phyloP scores from a whole-genome alignment of 2,113 vertebrate species.

The Sterrhoptilus dennistouni region DNA sequence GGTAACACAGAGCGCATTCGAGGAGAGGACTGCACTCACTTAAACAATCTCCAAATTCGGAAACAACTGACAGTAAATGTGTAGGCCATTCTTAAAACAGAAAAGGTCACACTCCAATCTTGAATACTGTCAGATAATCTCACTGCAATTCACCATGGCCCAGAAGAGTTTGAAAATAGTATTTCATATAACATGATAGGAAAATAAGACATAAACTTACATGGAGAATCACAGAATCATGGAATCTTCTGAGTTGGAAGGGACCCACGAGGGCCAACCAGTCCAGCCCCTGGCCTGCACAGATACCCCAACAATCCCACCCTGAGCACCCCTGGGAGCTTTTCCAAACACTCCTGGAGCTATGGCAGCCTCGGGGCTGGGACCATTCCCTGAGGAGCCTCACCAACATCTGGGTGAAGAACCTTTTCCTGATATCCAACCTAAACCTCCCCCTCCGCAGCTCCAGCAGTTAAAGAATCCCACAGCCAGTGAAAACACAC shows the following conservation, averaged over 20 bases:
- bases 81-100: neutral
- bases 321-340: accelerated
- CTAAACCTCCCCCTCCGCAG: neutral
- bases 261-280: neutral
- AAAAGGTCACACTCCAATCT: neutral
- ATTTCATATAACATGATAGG: neutral
- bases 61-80: neutral
- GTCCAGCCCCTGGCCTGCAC: neutral
- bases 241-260: neutral
- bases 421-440: neutral
- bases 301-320: neutral
- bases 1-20: neutral
- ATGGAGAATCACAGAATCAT: neutral
- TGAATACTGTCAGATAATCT: neutral
- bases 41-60: neutral
- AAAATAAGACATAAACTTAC: neutral
- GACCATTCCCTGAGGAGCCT: neutral
- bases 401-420: accelerated
- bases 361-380: accelerated
- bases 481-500: neutral
- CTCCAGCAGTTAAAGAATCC: neutral
- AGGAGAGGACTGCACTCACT: neutral
- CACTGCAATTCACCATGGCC: neutral
- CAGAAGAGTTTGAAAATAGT: neutral
- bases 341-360: neutral